A percentile compares a stretch with the other conserved stretches of the same genome.
Evolutionary conservation across 2,113 vertebrate species (phyloP).

Genomic region (Myotis brandtii): DNA sequence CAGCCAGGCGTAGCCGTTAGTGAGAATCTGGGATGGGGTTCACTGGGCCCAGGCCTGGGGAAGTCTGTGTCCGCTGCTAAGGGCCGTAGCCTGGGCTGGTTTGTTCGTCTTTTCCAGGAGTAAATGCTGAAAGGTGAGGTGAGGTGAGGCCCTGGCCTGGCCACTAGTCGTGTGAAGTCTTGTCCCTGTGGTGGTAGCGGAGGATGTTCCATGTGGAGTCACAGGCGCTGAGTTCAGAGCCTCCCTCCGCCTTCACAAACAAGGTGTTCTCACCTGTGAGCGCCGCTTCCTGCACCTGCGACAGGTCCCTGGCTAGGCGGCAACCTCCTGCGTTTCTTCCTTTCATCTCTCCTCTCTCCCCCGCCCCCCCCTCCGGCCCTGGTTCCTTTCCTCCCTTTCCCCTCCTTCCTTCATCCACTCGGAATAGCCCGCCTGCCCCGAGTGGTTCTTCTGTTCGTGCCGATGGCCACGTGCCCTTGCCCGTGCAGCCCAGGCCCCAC

Average conservation of each 20-base stretch:
- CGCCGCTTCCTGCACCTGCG: fast-evolving
- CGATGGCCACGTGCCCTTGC: neutral
- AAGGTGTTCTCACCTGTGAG: neutral
- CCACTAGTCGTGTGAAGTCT: neutral
- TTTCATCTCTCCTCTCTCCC: neutral
- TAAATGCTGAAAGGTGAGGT: neutral
- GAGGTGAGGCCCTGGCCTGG: neutral
- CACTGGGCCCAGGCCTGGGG: neutral
- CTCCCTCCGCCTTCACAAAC: neutral
- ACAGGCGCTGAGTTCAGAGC: neutral
- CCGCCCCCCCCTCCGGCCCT: fast-evolving
- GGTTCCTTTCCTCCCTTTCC: too few relatives aligned
- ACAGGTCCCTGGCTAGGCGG: too few relatives aligned
- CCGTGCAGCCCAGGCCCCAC: neutral
- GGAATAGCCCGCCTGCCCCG: neutral
- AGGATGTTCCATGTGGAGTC: too few relatives aligned
- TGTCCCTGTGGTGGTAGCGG: fast-evolving
- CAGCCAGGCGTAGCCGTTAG: fast-evolving
- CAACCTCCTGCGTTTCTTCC: fast-evolving
- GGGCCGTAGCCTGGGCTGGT: neutral
- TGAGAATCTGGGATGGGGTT: too few relatives aligned
- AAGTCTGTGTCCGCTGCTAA: neutral
- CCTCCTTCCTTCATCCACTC: neutral
- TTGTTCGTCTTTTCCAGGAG: neutral
- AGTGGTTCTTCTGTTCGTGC: neutral